Base-by-base conservation (phyloP, 2,888 invertebrate species). In the Lepidocyrtoides sp. region DNA sequence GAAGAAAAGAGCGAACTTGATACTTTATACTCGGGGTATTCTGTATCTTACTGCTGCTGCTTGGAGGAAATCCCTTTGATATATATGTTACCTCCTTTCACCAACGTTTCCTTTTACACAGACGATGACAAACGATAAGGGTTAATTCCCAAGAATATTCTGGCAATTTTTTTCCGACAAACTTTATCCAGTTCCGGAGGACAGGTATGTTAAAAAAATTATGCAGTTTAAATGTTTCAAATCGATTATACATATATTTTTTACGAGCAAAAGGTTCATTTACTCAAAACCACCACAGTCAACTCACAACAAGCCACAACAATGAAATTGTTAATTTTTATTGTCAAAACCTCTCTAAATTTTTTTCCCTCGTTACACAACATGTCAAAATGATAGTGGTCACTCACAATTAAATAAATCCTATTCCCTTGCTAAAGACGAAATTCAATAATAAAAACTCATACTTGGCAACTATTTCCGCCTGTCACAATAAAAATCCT, bases 391-490 rank as follows among this genome's bases (percentile, higher is more conserved):
- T 32, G 32, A 20, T 54, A 23, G 41, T 75, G 75, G 60, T 86
- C 75, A 86, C 75, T 77, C 60, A 86, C 86, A 75, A 86, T 75
- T 63, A 26, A 60, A 60, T 32, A 81, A 36, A 66, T 32, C n/a
- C 66, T 66, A 32, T 32, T 14, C 3, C 32, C 14, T n/a, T 66
- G n/a, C 12, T 5, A 66, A 41, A 72, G 17, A 72, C n/a, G 10
- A 66, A n/a, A n/a, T 32, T n/a, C 66, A n/a, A 29, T n/a, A n/a
- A n/a, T n/a, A 14, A 66, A 29, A 66, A 66, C 66, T 32, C 66
- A 29, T 66, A 66, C 66, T 36, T 66, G 32, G 32, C 66, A 66
- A n/a, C 66, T 66, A 32, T 66, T 66, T 66, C 66, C 66, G 66
- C 12, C 66, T 48, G 72, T 48, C 72, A 75, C 72, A 75, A 72